Evolutionary conservation across 2,888 invertebrate species (phyloP).

Genomic region (Dinocampus coccinellae): DNA sequence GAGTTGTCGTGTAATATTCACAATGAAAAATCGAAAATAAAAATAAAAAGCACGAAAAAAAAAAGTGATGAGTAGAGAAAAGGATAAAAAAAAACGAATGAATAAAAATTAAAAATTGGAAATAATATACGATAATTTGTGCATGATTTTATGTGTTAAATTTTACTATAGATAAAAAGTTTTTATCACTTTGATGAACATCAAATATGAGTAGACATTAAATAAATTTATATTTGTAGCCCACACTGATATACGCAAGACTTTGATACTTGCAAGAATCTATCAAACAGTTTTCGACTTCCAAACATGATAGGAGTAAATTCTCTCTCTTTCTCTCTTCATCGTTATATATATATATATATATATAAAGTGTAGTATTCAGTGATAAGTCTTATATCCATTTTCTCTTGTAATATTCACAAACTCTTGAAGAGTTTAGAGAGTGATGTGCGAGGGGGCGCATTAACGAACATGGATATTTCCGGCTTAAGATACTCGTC

Average conservation of each 20-base stretch:
- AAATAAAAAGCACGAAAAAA: too few species aligned
- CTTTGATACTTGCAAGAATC: neutral
- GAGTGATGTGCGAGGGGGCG: neutral
- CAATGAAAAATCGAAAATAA: too few species aligned
- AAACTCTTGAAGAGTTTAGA: neutral
- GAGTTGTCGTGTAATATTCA: too few species aligned
- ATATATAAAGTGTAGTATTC: neutral
- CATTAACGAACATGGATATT: constrained; percentile 8
- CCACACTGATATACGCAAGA: neutral
- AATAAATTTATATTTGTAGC: neutral
- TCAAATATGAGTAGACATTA: too few species aligned
- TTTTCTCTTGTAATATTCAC: neutral
- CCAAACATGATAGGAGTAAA: neutral
- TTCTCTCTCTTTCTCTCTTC: neutral
- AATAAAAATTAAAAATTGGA: too few species aligned
- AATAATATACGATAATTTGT: too few species aligned
- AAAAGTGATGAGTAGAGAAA: too few species aligned
- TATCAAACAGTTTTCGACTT: neutral
- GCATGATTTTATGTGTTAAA: too few species aligned
- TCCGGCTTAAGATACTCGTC: neutral
- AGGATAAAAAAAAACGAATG: too few species aligned
- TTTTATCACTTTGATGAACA: neutral
- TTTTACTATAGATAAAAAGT: too few species aligned
- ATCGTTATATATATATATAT: neutral
- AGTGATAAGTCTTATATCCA: neutral